These are phyloP conservation scores for Drosophila guanche DNA, from an alignment of 1,140 invertebrate species.

Conservation along the genomic window DNA sequence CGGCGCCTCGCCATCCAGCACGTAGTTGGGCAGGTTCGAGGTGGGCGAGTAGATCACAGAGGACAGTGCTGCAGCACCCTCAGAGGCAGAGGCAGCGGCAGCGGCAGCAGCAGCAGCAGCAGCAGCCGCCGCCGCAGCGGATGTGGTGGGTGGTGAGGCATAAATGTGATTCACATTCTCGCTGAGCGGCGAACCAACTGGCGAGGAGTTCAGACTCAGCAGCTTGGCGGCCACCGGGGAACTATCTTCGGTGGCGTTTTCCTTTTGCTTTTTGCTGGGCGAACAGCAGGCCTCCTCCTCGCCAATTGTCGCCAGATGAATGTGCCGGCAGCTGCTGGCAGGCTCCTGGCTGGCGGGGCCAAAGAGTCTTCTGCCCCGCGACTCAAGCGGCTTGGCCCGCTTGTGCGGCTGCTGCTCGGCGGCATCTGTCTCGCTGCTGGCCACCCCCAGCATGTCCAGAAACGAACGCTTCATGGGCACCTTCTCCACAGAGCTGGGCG, in stretches of 20 bases:
- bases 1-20: constrained; percentile 89
- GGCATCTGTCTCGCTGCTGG: constrained; percentile 12
- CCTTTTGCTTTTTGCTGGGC: constrained; percentile 52
- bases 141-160: constrained; percentile 67
- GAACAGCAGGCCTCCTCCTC: constrained; percentile 43
- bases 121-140: constrained; percentile 30
- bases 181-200: constrained; percentile 60
- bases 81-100: constrained; percentile 3
- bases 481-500: constrained; percentile 74
- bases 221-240: constrained; percentile 39
- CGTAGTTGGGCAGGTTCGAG: constrained; percentile 90
- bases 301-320: constrained; percentile 47
- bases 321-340: constrained; percentile 17
- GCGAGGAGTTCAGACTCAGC: constrained; percentile 14
- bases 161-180: constrained; percentile 66
- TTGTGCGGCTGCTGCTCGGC: constrained; percentile 63
- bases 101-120: constrained; percentile 15
- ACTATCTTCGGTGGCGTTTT: constrained; percentile 57
- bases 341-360: constrained; percentile 47
- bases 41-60: constrained; percentile 86
- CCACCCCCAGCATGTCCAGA: constrained; percentile 69
- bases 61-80: constrained; percentile 20
- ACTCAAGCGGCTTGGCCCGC: constrained; percentile 82
- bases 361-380: constrained; percentile 67
- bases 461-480: constrained; percentile 66